Evolutionary conservation across 2,797 vertebrate genomes (phyloP).

Genomic region (Ispidina picta): DNA sequence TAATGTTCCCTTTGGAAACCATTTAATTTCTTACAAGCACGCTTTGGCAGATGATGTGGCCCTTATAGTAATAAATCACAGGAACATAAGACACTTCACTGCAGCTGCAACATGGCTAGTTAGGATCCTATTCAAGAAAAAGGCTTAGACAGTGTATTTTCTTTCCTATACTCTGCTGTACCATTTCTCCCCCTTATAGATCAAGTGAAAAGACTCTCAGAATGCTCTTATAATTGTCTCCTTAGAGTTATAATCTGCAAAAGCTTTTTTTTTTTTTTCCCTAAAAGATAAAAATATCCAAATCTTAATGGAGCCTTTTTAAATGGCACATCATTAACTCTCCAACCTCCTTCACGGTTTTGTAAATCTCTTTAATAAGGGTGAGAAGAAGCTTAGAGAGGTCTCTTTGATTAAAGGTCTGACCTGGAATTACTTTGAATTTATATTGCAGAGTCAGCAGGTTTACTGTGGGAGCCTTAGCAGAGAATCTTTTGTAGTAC

Average conservation of each 20-base stretch:
- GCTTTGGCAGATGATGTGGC: conserved; percentile 69
- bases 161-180: conserved; percentile 65
- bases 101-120: conserved; percentile 76
- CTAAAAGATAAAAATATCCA: conserved; percentile 73
- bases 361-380: conserved; percentile 81
- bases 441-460: conserved; percentile 56
- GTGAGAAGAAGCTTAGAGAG: conserved; percentile 66
- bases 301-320: conserved; percentile 82
- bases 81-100: conserved; percentile 65
- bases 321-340: conserved; percentile 82
- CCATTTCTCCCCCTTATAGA: conserved; percentile 63
- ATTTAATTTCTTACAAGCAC: conserved; percentile 61
- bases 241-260: conserved; percentile 73
- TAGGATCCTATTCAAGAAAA: conserved; percentile 79
- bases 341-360: conserved; percentile 78
- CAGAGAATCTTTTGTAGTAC: conserved; percentile 27
- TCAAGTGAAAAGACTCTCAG: conserved; percentile 74
- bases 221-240: conserved; percentile 72
- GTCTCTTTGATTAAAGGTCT: conserved; percentile 77
- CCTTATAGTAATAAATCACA: conserved; percentile 72
- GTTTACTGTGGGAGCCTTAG: conserved; percentile 13
- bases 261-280: conserved; percentile 54
- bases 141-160: conserved; percentile 68
- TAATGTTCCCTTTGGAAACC: conserved; percentile 63
- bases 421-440: conserved; percentile 60